Conservation (phyloP, 2,797 vertebrate genomes). For the Mormyrus hasselquistii region DNA sequence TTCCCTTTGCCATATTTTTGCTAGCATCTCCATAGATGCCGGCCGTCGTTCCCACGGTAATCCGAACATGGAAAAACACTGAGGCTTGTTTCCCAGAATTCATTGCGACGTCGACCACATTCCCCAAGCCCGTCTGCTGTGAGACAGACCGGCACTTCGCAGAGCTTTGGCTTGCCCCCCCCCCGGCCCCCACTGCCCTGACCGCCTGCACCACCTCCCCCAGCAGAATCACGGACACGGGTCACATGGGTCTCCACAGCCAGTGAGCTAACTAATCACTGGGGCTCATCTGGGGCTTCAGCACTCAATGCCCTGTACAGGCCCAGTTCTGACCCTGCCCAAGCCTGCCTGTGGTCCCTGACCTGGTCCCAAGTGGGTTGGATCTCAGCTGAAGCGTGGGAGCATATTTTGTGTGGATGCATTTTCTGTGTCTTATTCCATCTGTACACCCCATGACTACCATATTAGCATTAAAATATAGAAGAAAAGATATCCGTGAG, state of each 20-base stretch:
- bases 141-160: conserved; percentile 36
- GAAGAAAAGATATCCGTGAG: neutral
- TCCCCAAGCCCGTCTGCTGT: conserved; percentile 38
- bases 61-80: neutral
- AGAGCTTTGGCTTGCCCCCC: conserved; percentile 40
- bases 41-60: neutral
- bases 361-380: neutral
- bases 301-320: neutral
- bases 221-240: conserved; percentile 21
- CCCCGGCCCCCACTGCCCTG: conserved; percentile 28
- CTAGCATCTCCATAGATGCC: neutral
- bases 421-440: neutral
- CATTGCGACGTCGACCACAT: neutral
- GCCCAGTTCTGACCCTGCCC: neutral
- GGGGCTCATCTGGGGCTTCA: neutral
- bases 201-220: neutral
- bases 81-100: neutral
- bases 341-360: neutral
- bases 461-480: neutral
- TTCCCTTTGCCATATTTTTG: neutral
- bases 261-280: conserved; percentile 23
- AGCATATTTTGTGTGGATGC: neutral
- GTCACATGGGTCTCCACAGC: conserved; percentile 61
- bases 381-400: neutral
- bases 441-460: neutral